Conservation (phyloP, 92 coral and sea anemone species). For the Epizoanthus fatuus region DNA sequence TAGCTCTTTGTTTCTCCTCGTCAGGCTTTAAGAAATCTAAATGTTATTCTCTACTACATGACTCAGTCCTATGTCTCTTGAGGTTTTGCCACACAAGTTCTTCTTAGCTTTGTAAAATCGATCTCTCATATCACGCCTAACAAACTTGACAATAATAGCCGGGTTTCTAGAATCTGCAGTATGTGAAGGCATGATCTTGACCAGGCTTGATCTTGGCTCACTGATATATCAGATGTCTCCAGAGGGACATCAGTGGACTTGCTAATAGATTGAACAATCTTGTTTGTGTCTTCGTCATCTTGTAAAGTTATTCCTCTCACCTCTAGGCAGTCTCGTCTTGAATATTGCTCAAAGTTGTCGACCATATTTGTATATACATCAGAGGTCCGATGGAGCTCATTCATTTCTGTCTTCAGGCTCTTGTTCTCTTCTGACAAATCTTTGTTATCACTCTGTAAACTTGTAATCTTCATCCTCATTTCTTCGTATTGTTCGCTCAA, state of each 20-base stretch:
- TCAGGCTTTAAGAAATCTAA: slow-evolving; percentile 66
- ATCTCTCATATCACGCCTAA: slow-evolving; percentile 2
- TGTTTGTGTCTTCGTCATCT: too few species aligned
- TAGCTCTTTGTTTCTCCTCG: slow-evolving; percentile 35
- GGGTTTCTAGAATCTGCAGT: not conserved
- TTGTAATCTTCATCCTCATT: not conserved
- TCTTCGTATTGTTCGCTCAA: slow-evolving; percentile 17
- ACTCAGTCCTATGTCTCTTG: slow-evolving; percentile 38
- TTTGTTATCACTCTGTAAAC: not conserved
- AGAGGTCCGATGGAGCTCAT: not conserved
- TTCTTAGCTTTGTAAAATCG: not conserved
- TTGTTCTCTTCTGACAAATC: not conserved
- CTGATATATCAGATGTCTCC: not conserved
- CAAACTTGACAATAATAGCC: slow-evolving; percentile 14
- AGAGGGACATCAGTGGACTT: not conserved
- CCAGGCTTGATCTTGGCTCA: slow-evolving; percentile 10
- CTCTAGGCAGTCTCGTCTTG: too few species aligned
- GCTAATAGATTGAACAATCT: too few species aligned
- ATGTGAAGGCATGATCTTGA: not conserved
- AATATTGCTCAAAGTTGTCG: too few species aligned
- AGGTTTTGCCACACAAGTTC: slow-evolving; percentile 8
- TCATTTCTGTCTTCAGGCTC: slow-evolving; percentile 2
- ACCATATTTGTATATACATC: not conserved
- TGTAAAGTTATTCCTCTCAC: too few species aligned
- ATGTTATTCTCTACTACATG: slow-evolving; percentile 36